These are phyloP conservation scores for Iselma pallidipennis DNA, from an alignment of 2,888 invertebrate genomes.

Conservation along the genomic window DNA sequence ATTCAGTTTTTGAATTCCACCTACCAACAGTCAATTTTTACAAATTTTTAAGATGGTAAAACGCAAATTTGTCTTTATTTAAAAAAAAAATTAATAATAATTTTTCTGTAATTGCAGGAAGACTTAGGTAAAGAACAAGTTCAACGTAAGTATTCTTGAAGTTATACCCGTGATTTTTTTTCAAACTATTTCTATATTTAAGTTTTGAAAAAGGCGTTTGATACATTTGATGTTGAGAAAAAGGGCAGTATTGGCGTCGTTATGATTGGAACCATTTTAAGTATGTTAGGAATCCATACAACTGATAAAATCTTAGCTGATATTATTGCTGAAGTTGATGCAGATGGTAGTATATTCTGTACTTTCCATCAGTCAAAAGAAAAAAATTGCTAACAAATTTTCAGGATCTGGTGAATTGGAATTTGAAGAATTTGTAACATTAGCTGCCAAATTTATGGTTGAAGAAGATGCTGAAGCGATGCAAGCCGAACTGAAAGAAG, in stretches of 20 bases:
- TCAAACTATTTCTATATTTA: constrained; percentile 12
- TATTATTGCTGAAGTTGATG: constrained; percentile 88
- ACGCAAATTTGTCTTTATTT: constrained; percentile 26
- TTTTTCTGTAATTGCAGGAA: constrained; percentile 66
- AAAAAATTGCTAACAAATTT: constrained; percentile 12
- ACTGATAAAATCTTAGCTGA: constrained; percentile 80
- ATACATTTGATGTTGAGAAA: constrained; percentile 87
- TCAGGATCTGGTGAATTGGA: too few species aligned
- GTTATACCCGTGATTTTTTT: constrained; percentile 5
- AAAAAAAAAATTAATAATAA: too few species aligned
- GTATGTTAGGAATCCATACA: constrained; percentile 83
- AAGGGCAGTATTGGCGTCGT: constrained; percentile 84
- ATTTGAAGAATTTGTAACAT: too few species aligned
- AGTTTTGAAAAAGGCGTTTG: constrained; percentile 86
- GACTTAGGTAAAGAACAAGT: constrained; percentile 80
- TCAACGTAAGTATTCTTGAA: constrained; percentile 70
- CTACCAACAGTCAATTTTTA: neutral
- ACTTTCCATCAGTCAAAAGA: neutral
- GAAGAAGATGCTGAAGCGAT: too few species aligned
- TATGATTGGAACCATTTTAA: constrained; percentile 84
- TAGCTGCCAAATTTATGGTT: too few species aligned
- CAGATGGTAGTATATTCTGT: constrained; percentile 68
- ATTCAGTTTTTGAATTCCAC: neutral
- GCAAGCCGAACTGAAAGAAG: too few species aligned
- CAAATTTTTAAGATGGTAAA: neutral